Conservation (phyloP, 2,113 vertebrate genomes). For the Anoplopoma fimbria region DNA sequence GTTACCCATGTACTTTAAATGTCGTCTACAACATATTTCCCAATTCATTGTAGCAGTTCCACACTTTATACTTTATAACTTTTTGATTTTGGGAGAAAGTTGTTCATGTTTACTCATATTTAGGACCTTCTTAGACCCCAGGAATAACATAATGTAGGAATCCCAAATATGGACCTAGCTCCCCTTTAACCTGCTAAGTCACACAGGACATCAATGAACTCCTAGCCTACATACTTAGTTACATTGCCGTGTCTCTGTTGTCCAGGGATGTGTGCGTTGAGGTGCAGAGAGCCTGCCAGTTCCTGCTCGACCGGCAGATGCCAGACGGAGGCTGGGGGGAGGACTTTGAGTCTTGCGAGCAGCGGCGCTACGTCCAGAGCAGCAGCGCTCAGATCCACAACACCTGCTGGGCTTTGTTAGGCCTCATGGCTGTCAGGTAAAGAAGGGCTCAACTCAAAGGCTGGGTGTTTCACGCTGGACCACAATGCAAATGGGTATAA, state of each 20-base stretch:
- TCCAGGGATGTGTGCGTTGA: constrained; percentile 84
- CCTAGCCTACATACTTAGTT: no score
- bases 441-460: background rate
- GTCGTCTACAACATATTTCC: no score
- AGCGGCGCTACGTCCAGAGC: constrained; percentile 90
- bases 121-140: no score
- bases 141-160: background rate
- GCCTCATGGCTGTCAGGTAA: constrained; percentile 94
- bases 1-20: no score
- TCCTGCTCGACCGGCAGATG: constrained; percentile 93
- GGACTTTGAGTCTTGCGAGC: constrained; percentile 94
- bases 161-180: background rate
- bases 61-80: no score
- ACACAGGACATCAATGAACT: background rate
- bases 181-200: background rate
- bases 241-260: background rate
- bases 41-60: no score
- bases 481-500: background rate
- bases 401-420: constrained; percentile 95
- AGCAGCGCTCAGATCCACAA: constrained; percentile 90
- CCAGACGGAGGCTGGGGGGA: constrained; percentile 96
- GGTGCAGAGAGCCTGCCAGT: constrained; percentile 89
- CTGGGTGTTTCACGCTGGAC: background rate
- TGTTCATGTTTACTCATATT: no score
- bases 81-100: no score